A percentile compares a stretch with the other conserved stretches of the same genome.
phyloP scores from a whole-genome alignment of 1,140 invertebrate species.

The Papilio aristodemus region DNA sequence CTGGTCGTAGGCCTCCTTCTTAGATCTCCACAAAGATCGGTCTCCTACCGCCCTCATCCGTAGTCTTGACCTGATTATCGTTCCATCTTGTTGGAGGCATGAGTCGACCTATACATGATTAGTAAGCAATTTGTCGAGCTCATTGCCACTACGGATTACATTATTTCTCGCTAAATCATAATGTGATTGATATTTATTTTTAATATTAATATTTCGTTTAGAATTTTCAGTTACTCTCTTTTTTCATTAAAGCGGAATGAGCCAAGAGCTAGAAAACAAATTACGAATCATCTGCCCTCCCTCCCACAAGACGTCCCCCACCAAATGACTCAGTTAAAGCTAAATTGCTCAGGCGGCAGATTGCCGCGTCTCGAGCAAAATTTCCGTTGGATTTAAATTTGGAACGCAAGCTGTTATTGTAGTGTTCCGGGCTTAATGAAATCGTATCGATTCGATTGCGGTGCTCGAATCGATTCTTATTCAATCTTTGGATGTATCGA shows the following conservation, averaged over 20 bases:
- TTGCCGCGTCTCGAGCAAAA: slow-evolving; percentile 64
- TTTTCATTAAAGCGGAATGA: slow-evolving; percentile 36
- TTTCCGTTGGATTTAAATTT: slow-evolving; percentile 73
- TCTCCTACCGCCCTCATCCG: too few relatives aligned
- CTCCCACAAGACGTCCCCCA: slow-evolving; percentile 55
- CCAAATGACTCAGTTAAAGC: slow-evolving; percentile 76
- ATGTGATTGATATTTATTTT: too few relatives aligned
- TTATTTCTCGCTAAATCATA: too few relatives aligned
- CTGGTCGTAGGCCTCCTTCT: too few relatives aligned
- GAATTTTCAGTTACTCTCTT: slow-evolving; percentile 41
- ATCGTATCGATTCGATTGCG: slow-evolving; percentile 67
- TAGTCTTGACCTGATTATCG: too few relatives aligned
- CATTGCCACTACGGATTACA: too few relatives aligned
- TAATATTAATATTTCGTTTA: too few relatives aligned
- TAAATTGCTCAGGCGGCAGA: slow-evolving; percentile 69
- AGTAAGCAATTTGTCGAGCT: too few relatives aligned
- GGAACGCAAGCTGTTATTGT: slow-evolving; percentile 58
- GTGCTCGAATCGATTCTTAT: slow-evolving; percentile 46
- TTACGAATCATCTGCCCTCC: slow-evolving; percentile 75
- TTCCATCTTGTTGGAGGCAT: too few relatives aligned
- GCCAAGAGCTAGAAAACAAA: slow-evolving; percentile 71
- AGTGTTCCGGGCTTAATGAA: slow-evolving; percentile 57
- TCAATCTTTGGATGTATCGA: slow-evolving; percentile 46
- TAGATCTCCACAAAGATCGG: too few relatives aligned
- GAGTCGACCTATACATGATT: too few relatives aligned